Evolutionary conservation across 2,888 invertebrate species (phyloP).

Genomic region (Ceratothoa steindachneri): DNA sequence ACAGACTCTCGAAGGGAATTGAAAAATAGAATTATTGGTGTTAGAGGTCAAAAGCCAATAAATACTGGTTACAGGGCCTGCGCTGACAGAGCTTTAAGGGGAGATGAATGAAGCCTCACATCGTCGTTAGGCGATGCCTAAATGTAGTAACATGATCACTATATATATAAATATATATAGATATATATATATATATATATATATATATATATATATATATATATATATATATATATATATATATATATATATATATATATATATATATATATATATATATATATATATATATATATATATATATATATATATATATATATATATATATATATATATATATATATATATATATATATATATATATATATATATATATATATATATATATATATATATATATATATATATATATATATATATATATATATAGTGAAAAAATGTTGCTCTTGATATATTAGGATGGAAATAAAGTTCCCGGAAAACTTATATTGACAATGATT

Average conservation of each 20-base stretch:
- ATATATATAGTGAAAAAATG: too few relatives aligned
- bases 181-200: conserved; percentile 12
- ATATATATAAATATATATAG: conserved; percentile 7
- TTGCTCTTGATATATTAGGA: background rate
- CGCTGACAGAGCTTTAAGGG: too few relatives aligned
- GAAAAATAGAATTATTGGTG: too few relatives aligned
- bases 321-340: background rate
- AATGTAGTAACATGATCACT: too few relatives aligned
- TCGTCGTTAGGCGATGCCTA: too few relatives aligned
- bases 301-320: background rate
- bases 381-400: background rate
- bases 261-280: background rate
- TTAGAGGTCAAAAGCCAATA: too few relatives aligned
- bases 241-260: background rate
- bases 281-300: background rate
- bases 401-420: background rate
- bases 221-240: background rate
- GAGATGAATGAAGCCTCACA: too few relatives aligned
- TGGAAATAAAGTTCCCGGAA: too few relatives aligned
- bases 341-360: background rate
- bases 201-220: conserved; percentile 12
- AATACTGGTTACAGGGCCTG: too few relatives aligned
- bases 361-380: background rate
- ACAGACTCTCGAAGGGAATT: too few relatives aligned
- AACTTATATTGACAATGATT: too few relatives aligned